Percentiles rank a stretch among this genome's conserved stretches.
Evolutionary conservation across 2,797 vertebrate species (phyloP).

Genomic region (Myotis myotis): DNA sequence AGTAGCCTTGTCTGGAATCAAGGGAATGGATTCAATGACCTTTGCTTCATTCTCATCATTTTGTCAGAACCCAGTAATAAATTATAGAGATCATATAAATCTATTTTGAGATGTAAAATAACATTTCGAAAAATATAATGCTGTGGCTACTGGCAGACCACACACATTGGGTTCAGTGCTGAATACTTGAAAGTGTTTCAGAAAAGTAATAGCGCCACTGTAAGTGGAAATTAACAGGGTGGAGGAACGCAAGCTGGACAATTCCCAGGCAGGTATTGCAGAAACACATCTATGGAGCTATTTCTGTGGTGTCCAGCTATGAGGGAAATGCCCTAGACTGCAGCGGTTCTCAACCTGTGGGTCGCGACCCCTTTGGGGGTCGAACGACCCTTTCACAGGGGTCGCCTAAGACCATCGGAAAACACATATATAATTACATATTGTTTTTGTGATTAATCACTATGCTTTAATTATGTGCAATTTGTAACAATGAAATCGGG

Average conservation of each 20-base stretch:
- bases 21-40: neutral
- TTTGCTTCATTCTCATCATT: slow-evolving; percentile 19
- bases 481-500: too few relatives aligned
- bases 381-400: too few relatives aligned
- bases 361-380: too few relatives aligned
- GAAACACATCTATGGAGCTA: neutral
- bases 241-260: neutral
- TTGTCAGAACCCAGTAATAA: neutral
- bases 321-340: neutral
- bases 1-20: slow-evolving; percentile 15
- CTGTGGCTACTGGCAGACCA: neutral
- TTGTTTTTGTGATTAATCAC: too few relatives aligned
- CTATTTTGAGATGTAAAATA: slow-evolving; percentile 42
- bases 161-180: neutral
- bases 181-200: neutral
- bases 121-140: slow-evolving; percentile 35
- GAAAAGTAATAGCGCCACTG: neutral
- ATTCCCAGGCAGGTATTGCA: neutral
- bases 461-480: too few relatives aligned
- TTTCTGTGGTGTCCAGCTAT: neutral
- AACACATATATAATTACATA: too few relatives aligned
- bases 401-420: too few relatives aligned
- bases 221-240: neutral
- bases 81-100: neutral
- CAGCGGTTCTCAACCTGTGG: too few relatives aligned